Conservation (phyloP, 1,140 invertebrate genomes). For the Drosophila murphyi region DNA sequence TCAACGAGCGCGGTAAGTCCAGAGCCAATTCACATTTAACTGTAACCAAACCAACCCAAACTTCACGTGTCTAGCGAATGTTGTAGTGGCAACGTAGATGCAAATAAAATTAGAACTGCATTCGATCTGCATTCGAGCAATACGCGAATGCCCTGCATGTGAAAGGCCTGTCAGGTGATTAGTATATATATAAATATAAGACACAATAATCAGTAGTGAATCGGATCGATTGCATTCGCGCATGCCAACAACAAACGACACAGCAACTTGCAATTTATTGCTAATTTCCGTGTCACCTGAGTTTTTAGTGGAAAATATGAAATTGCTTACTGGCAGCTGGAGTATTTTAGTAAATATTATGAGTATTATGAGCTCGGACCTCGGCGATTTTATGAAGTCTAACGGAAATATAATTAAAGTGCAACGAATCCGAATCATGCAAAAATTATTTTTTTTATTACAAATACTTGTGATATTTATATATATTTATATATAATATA, state of each 20-base stretch:
- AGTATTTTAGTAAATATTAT: too few species aligned
- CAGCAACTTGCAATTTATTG: constrained; percentile 52
- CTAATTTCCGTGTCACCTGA: background rate
- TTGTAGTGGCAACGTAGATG: constrained; percentile 50
- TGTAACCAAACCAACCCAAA: constrained; percentile 31
- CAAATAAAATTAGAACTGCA: constrained; percentile 47
- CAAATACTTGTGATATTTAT: background rate
- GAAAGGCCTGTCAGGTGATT: constrained; percentile 5
- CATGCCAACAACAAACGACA: constrained; percentile 53
- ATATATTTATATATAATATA: background rate
- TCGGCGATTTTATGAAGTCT: constrained; percentile 50
- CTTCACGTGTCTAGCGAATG: constrained; percentile 56
- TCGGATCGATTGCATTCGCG: constrained; percentile 71
- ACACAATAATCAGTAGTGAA: constrained; percentile 34
- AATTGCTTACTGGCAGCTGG: too few species aligned
- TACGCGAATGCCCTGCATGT: constrained; percentile 26
- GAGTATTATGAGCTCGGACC: constrained; percentile 20
- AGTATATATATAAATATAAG: background rate
- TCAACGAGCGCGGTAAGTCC: constrained; percentile 77
- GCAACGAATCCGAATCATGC: constrained; percentile 53
- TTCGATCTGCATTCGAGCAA: constrained; percentile 36
- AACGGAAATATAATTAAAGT: constrained; percentile 73
- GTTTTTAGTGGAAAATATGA: constrained; percentile 5
- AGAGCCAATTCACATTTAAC: constrained; percentile 61
- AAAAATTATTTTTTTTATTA: constrained; percentile 7